Evolutionary conservation across 2,797 vertebrate genomes (phyloP), one percentile per base, ranked within the genome.

Genomic region (Centroberyx gerrardi): DNA sequence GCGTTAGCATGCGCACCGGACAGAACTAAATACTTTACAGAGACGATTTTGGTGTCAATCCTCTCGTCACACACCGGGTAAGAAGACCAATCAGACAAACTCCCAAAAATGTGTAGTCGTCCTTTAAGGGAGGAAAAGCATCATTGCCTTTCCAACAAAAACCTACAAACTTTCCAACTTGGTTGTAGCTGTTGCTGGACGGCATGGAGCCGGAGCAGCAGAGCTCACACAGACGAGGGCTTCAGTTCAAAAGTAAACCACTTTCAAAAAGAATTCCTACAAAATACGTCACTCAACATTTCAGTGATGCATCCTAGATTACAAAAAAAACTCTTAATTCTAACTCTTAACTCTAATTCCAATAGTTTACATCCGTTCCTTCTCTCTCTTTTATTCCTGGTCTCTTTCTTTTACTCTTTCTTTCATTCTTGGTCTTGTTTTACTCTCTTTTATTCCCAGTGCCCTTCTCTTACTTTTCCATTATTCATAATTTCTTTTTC

Each of bases 91-190:
- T 22, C 7, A 5, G 22, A n/a, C 31, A 22, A 22, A 22, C 22
- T 22, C 22, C 22, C 22, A 22, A 22, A 22, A 22, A 22, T 22
- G 22, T 22, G 22, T 22, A 22, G 22, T 10, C 0, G 42, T 44
- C 42, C 44, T 48, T 48, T 14, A 48, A 54, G 52, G 27, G 18
- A 12, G 10, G 46, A 40, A 28, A 76, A 51, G 17, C 52, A 38
- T 74, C 49, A 74, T 75, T 87, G 72, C 68, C 71, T 72, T 75
- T 75, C 22, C 29, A 66, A 60, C 13, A 61, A 62, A n/a, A 80
- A 58, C 12, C 54, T 65, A 3, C 28, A 66, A 31, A 65, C 10
- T n/a, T 56, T 49, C 10, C 48, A 22, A 22, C 22, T 33, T 33
- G 22, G 22, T 22, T 22, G 22, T 78, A 6, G 3, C 36, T 70